phyloP scores from a whole-genome alignment of 2,888 invertebrate genomes.

The Enchytraeus crypticus region DNA sequence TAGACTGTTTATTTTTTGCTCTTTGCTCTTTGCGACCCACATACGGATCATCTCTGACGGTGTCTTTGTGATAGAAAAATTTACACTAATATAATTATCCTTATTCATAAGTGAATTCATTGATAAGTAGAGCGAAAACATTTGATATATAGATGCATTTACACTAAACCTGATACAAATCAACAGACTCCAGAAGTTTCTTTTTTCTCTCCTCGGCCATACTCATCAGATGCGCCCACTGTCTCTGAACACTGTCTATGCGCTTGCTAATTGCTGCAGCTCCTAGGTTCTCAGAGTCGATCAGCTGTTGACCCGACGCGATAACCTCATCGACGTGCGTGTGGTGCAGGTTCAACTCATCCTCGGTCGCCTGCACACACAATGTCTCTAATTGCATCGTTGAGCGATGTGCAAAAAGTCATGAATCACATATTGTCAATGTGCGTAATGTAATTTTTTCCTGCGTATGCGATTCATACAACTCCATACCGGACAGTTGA shows the following conservation, averaged over 20 bases:
- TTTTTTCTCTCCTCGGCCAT: slow-evolving; percentile 75
- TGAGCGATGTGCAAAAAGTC: too few species aligned
- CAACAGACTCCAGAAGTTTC: slow-evolving; percentile 89
- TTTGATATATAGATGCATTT: too few species aligned
- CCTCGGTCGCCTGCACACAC: slow-evolving; percentile 68
- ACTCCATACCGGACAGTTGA: slow-evolving; percentile 59
- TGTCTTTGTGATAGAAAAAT: too few species aligned
- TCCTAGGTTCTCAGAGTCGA: slow-evolving; percentile 85
- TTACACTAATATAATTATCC: too few species aligned
- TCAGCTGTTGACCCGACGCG: slow-evolving; percentile 79
- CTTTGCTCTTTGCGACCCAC: too few species aligned
- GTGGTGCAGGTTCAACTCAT: slow-evolving; percentile 84
- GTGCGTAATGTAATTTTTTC: too few species aligned
- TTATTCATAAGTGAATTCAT: too few species aligned
- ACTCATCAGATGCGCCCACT: slow-evolving; percentile 90
- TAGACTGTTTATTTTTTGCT: too few species aligned
- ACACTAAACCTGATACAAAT: slow-evolving; percentile 92
- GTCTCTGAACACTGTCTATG: slow-evolving; percentile 79
- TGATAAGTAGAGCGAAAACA: too few species aligned
- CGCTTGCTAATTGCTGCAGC: slow-evolving; percentile 88
- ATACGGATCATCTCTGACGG: too few species aligned
- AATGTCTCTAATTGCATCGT: not conserved
- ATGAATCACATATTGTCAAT: too few species aligned
- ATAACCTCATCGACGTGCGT: slow-evolving; percentile 81
- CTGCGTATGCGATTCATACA: slow-evolving; percentile 81